Percentiles rank a stretch among this genome's conserved stretches.
These are phyloP conservation scores for Punctoribates punctum DNA, from an alignment of 2,888 invertebrate genomes.

Conservation along the genomic window DNA sequence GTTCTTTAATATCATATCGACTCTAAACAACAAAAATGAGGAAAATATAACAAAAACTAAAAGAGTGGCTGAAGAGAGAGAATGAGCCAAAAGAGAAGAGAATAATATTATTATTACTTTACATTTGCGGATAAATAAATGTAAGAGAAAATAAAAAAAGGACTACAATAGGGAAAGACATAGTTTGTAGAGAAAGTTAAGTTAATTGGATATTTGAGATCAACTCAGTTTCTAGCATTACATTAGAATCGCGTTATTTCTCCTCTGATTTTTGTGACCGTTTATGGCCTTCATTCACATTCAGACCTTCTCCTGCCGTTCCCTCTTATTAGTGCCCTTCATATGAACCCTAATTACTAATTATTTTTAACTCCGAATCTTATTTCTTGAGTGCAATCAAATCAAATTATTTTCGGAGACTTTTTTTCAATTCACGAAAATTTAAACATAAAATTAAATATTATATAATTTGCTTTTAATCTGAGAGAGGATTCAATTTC, in stretches of 20 bases:
- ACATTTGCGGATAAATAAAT: conserved; percentile 17
- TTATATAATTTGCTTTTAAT: too few species aligned
- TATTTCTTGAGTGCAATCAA: too few species aligned
- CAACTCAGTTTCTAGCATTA: background rate
- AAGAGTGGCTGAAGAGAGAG: background rate
- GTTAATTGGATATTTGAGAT: conserved; percentile 19
- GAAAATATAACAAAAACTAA: conserved; percentile 10
- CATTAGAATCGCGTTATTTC: background rate
- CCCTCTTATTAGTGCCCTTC: background rate
- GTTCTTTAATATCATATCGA: background rate
- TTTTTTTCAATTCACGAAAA: too few species aligned
- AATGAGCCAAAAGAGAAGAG: conserved; percentile 1
- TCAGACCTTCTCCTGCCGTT: background rate
- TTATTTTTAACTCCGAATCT: too few species aligned
- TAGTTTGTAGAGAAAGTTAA: background rate
- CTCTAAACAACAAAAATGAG: conserved; percentile 4
- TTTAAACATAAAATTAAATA: too few species aligned
- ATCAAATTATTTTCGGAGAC: too few species aligned
- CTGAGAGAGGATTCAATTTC: background rate
- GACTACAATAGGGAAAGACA: background rate
- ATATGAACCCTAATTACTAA: background rate
- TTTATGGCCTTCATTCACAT: conserved; percentile 16
- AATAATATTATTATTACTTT: conserved; percentile 22
- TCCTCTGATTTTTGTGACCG: background rate
- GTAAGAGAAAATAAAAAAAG: background rate